Conservation (phyloP, 2,888 invertebrate species). For the Ophion costatus region DNA sequence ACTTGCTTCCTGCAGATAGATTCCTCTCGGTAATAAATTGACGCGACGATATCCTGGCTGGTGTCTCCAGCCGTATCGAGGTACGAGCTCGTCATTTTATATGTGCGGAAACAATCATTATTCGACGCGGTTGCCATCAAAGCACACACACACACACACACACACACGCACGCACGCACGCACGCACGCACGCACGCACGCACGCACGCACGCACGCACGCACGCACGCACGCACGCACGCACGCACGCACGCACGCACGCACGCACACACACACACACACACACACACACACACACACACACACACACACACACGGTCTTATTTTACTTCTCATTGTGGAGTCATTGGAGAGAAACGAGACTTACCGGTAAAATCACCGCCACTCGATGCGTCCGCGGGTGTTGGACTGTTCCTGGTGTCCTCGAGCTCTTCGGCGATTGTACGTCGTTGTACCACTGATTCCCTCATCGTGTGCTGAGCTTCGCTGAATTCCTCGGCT, state of each 20-base stretch:
- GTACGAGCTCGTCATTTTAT: constrained; percentile 59
- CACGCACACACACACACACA: neutral
- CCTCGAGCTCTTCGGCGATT: constrained; percentile 75
- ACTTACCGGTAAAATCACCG: constrained; percentile 80
- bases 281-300: constrained; percentile 1
- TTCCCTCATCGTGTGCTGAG: constrained; percentile 91
- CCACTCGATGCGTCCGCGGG: constrained; percentile 79
- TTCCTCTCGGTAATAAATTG: constrained; percentile 68
- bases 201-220: neutral
- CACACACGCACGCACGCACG: too few relatives aligned
- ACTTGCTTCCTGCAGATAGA: constrained; percentile 86
- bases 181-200: neutral
- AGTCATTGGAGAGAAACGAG: constrained; percentile 41
- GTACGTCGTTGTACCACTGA: constrained; percentile 85
- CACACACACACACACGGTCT: neutral
- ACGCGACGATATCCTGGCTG: constrained; percentile 67
- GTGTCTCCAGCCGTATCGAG: constrained; percentile 65
- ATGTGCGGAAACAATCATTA: constrained; percentile 56
- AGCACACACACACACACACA: neutral
- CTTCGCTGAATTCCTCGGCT: constrained; percentile 91
- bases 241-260: neutral
- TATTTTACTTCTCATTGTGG: constrained; percentile 22
- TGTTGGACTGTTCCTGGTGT: constrained; percentile 77
- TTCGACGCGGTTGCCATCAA: constrained; percentile 60
- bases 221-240: neutral